phyloP scores from a whole-genome alignment of 2,888 invertebrate genomes.

The Dermolepida albohirtum region DNA sequence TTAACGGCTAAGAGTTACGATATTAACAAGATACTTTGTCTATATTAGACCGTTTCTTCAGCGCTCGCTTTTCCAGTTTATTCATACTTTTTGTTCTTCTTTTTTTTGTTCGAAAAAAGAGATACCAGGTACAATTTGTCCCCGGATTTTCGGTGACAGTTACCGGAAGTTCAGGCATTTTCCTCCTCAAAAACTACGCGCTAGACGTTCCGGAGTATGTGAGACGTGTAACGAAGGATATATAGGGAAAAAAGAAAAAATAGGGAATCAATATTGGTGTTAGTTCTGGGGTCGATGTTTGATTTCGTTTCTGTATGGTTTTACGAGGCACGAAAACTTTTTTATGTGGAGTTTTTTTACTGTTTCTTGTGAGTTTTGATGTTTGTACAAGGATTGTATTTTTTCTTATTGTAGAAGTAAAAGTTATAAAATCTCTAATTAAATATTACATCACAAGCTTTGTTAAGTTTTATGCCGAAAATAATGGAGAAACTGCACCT shows the following conservation, averaged over 20 bases:
- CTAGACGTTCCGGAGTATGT: slow-evolving; percentile 1
- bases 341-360: not conserved
- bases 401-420: too few species aligned
- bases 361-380: too few species aligned
- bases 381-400: too few species aligned
- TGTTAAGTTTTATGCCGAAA: too few species aligned
- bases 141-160: slow-evolving; percentile 36
- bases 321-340: too few species aligned
- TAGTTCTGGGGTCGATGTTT: not conserved
- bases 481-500: too few species aligned
- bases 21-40: too few species aligned
- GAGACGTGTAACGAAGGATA: not conserved
- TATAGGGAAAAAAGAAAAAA: slow-evolving; percentile 12
- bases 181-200: not conserved
- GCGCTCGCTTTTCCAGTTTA: not conserved
- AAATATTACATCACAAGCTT: too few species aligned
- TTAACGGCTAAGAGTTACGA: too few species aligned
- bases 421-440: too few species aligned
- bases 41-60: too few species aligned
- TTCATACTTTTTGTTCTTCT: slow-evolving; percentile 2
- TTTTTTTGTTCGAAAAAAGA: not conserved
- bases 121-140: slow-evolving; percentile 30
- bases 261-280: slow-evolving; percentile 7
- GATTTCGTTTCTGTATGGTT: not conserved
- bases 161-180: slow-evolving; percentile 23